Conservation (phyloP, 1,140 invertebrate species). For the Vanessa tameamea region DNA sequence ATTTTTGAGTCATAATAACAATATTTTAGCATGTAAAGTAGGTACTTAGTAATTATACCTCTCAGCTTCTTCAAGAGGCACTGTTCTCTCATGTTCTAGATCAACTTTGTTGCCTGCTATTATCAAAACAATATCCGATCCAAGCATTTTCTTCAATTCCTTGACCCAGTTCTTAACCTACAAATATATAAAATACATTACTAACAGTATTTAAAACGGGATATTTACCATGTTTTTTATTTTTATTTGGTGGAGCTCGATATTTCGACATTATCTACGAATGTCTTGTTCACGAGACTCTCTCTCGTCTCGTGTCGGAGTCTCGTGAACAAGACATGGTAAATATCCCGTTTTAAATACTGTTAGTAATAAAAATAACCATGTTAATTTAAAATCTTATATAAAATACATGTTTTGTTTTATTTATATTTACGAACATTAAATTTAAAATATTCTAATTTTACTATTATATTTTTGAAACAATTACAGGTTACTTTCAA, state of each 20-base stretch:
- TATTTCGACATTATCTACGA: too few relatives aligned
- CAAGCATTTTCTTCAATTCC: slow-evolving; percentile 97
- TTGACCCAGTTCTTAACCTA: slow-evolving; percentile 99
- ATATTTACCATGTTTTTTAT: too few relatives aligned
- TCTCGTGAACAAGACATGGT: too few relatives aligned
- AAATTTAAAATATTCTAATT: not conserved
- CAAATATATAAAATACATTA: not conserved
- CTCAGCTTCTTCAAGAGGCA: slow-evolving; percentile 92
- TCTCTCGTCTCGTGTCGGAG: too few relatives aligned
- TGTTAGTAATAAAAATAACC: too few relatives aligned
- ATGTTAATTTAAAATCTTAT: too few relatives aligned
- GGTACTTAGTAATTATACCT: slow-evolving; percentile 77
- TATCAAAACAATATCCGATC: slow-evolving; percentile 93
- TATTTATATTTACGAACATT: not conserved
- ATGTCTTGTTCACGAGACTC: too few relatives aligned
- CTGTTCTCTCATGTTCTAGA: slow-evolving; percentile 94
- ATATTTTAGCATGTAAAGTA: not conserved
- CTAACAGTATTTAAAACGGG: too few relatives aligned
- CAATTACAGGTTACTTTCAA: too few relatives aligned
- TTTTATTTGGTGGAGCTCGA: too few relatives aligned
- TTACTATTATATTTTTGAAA: too few relatives aligned
- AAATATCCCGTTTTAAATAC: too few relatives aligned
- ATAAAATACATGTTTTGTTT: not conserved
- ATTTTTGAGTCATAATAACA: not conserved
- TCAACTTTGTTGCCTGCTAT: slow-evolving; percentile 99